Evolutionary conservation across 2,113 vertebrate species (phyloP).

Genomic region (Bungarus multicinctus): DNA sequence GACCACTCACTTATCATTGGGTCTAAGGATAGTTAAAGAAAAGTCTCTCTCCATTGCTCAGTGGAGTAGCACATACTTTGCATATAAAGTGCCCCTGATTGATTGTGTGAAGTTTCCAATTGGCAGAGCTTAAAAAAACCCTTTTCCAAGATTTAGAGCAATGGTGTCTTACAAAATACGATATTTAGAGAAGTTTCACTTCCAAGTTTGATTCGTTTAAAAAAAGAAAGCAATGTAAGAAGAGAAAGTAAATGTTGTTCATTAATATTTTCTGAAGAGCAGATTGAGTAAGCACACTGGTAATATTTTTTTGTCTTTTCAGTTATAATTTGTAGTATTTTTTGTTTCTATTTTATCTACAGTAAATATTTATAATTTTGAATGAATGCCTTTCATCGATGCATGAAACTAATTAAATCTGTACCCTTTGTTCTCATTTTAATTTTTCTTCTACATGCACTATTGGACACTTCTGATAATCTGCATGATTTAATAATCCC

Average conservation of each 20-base stretch:
- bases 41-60: neutral
- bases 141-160: neutral
- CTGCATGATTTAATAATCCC: neutral
- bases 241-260: neutral
- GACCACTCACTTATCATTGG: neutral
- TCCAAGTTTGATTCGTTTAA: neutral
- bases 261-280: neutral
- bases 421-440: neutral
- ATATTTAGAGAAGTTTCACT: neutral
- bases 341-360: neutral
- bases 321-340: neutral
- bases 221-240: neutral
- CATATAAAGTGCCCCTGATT: neutral
- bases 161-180: neutral
- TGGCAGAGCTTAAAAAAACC: neutral
- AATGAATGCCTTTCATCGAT: neutral
- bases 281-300: neutral
- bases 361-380: neutral
- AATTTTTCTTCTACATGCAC: neutral
- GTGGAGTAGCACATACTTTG: neutral
- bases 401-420: neutral
- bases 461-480: neutral
- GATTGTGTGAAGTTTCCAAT: neutral
- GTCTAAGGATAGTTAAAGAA: neutral
- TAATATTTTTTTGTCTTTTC: neutral